Evolutionary conservation across 2,888 invertebrate genomes (phyloP), one percentile per base, ranked within the genome.

Genomic region (Melanostoma mellinum): DNA sequence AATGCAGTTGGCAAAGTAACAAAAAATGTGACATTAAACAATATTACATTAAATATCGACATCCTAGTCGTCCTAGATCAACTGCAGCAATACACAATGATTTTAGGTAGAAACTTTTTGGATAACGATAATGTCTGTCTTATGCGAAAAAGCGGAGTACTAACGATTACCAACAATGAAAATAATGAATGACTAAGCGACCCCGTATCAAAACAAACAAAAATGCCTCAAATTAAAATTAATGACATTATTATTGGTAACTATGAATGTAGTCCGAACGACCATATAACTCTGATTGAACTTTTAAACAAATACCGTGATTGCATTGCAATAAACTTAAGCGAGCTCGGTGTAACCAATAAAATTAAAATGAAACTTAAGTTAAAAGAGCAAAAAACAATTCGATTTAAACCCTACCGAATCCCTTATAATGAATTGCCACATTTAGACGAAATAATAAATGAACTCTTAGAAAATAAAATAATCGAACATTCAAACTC

Each of bases 401-500:
- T 38, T 38, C 38, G 38, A 38, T 38, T 6, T 38, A 38, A 38
- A 6, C 38, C 38, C 38, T 38, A 38, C 6, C 38, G 38, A 6
- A 38, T 38, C 38, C 38, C 38, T 6, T 38, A 38, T 6, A 38
- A 38, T 6, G 38, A 38, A 38, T 38, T 38, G 6, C 38, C 38
- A 6, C 38, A 38, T 38, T 6, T 38, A 4, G 38, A 38, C 38
- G 6, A 38, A 38, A 38, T 38, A 38, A 38, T 38, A 6, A 38
- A 38, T 38, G 38, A 38, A 38, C 38, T 38, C 2, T 38, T 38
- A 35, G 46, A 63, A 9, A 63, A 55, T 20, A 50, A 50, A 40
- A 63, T 50, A 9, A 63, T 63, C 32, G 63, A 65, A 38, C 9
- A 65, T 32, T 65, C 50, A 3, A 63, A 48, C n/a, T 61, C 61